A percentile compares a stretch with the other conserved stretches of the same genome.
These are phyloP conservation scores for Acrobasis suavella DNA, from an alignment of 2,888 invertebrate genomes.

Conservation along the genomic window DNA sequence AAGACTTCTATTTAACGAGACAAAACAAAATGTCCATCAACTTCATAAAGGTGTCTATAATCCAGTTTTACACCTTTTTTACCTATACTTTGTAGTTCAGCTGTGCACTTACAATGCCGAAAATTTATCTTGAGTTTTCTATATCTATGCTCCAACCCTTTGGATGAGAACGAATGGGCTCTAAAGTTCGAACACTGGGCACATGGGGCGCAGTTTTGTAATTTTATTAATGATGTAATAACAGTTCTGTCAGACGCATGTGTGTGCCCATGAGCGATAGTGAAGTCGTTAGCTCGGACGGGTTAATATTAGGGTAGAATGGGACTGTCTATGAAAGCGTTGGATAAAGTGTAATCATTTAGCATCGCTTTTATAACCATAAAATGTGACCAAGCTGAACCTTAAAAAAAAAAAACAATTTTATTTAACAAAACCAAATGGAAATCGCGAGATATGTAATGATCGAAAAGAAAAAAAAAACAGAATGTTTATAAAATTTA, in stretches of 20 bases:
- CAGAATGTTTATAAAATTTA: too few relatives aligned
- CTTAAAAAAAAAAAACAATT: too few relatives aligned
- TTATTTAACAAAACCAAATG: too few relatives aligned
- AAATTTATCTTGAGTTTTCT: not conserved
- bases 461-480: too few relatives aligned
- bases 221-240: slow-evolving; percentile 83
- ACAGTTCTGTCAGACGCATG: slow-evolving; percentile 81
- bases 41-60: too few relatives aligned
- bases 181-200: slow-evolving; percentile 64
- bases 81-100: too few relatives aligned
- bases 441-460: too few relatives aligned
- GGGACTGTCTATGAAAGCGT: slow-evolving; percentile 68
- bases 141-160: slow-evolving; percentile 49
- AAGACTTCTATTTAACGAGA: too few relatives aligned
- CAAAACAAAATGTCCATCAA: too few relatives aligned
- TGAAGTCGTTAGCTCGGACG: slow-evolving; percentile 76
- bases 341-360: slow-evolving; percentile 39
- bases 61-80: too few relatives aligned
- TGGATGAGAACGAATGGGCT: slow-evolving; percentile 52
- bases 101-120: not conserved
- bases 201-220: slow-evolving; percentile 80
- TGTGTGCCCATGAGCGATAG: slow-evolving; percentile 80
- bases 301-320: slow-evolving; percentile 76
- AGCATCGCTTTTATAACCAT: slow-evolving; percentile 6
- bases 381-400: not conserved